Base-by-base conservation (phyloP, 2,888 invertebrate genomes). In the Eilema griseolum region DNA sequence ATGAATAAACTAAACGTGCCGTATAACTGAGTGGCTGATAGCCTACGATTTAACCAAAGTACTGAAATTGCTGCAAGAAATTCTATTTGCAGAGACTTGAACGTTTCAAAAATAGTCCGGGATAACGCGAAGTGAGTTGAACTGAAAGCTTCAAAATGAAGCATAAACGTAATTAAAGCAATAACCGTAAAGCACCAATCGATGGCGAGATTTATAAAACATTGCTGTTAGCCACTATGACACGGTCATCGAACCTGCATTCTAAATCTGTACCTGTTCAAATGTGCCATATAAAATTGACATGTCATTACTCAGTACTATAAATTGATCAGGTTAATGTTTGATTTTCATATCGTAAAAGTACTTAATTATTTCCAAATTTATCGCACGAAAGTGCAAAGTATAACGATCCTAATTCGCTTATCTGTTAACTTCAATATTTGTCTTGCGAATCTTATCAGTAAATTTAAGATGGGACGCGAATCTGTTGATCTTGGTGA, bases 391-490 rank as follows among this genome's bases (percentile, higher is more conserved):
- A 90, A 90, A 92, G 91, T 90, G 93, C 88, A 93, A 92, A 93
- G 93, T 93, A 89, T 93, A 93, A 93, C 92, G 93, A 93, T 93
- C 93, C 83, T 91, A 87, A 86, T 88, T 85, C 85, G 81, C 84
- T 92, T 93, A 92, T 93, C 93, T 86, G 67, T 61, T 80, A 84
- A 81, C 81, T 80, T 89, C 86, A 93, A 93, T 93, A 92, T 93
- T 93, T 88, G 89, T 81, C 69, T 74, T 80, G 79, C 77, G 80
- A 87, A 90, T 90, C 92, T 93, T 92, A 92, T 93, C 91, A 79
- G 78, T 79, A 78, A 84, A 82, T 85, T 84, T 88, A 89, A 85
- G 88, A 89, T 90, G 88, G 88, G 86, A 87, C 87, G 90, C 88
- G 88, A 91, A 92, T 88, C 91, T 88, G 88, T 88, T 86, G 85